These are phyloP conservation scores for Ophonus ardosiacus DNA, from an alignment of 2,888 invertebrate genomes.

Conservation along the genomic window DNA sequence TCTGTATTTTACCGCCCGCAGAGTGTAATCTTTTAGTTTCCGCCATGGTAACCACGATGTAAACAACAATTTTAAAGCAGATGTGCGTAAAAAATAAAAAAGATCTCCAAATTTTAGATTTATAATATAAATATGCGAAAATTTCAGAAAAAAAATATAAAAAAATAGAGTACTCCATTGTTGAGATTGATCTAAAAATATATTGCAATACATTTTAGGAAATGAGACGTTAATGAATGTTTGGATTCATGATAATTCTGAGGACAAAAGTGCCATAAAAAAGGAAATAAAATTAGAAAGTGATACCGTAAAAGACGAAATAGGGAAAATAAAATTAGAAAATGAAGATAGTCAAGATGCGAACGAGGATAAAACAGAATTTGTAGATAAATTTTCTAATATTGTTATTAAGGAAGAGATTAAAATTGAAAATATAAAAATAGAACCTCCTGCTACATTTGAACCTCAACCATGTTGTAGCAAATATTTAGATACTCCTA, in stretches of 20 bases:
- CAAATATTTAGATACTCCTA: neutral
- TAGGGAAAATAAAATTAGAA: conserved; percentile 14
- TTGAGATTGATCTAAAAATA: no score
- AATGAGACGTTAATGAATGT: conserved; percentile 89
- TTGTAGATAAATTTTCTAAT: neutral
- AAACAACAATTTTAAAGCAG: no score
- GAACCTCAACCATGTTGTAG: conserved; percentile 40
- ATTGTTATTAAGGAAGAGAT: neutral
- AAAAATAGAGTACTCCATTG: no score
- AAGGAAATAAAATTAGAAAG: conserved; percentile 51
- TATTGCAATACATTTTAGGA: conserved; percentile 76
- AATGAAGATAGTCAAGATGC: neutral
- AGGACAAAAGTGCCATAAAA: conserved; percentile 30
- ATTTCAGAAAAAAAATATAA: no score
- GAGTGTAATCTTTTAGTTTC: no score
- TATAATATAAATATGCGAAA: no score
- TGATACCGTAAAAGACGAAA: conserved; percentile 9
- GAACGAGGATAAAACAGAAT: conserved; percentile 1
- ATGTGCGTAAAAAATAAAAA: no score
- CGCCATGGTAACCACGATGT: no score
- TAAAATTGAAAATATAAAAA: conserved; percentile 12
- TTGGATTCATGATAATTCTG: conserved; percentile 78
- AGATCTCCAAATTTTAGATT: no score
- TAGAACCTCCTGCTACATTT: conserved; percentile 6
- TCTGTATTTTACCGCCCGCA: no score